phyloP scores from a whole-genome alignment of 2,797 vertebrate genomes.

The Tangara arthus region DNA sequence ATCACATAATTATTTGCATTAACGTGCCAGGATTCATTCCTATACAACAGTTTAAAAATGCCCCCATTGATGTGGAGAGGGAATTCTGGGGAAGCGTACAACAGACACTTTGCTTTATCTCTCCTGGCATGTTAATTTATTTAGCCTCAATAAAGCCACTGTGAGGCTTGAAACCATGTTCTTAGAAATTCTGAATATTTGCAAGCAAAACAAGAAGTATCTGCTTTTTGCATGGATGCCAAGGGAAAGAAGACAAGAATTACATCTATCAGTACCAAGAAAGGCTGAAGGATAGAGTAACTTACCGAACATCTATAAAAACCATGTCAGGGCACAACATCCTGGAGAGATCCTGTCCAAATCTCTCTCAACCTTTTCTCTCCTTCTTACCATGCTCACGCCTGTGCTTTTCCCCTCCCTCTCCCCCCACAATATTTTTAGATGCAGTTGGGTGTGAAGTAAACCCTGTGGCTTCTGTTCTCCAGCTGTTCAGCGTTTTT shows the following conservation, averaged over 20 bases:
- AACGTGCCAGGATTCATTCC: background rate
- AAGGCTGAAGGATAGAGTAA: background rate
- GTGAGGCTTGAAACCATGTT: background rate
- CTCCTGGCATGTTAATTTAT: background rate
- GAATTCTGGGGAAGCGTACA: background rate
- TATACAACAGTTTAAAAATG: background rate
- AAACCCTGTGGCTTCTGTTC: background rate
- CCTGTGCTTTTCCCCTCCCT: background rate
- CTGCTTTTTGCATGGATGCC: background rate
- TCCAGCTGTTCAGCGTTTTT: background rate
- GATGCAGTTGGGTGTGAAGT: background rate
- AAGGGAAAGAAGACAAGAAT: background rate
- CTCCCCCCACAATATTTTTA: background rate
- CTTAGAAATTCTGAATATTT: background rate
- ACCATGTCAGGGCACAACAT: background rate
- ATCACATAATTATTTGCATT: background rate
- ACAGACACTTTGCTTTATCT: background rate
- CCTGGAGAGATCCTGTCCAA: background rate
- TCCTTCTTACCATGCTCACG: background rate
- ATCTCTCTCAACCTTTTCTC: background rate
- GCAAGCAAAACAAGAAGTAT: background rate
- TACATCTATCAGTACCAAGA: background rate
- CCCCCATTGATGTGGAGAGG: background rate
- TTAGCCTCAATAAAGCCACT: background rate
- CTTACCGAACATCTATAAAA: background rate